These are phyloP conservation scores for Astropecten irregularis DNA, from an alignment of 53 echinoderm and acorn worm species.

Conservation along the genomic window DNA sequence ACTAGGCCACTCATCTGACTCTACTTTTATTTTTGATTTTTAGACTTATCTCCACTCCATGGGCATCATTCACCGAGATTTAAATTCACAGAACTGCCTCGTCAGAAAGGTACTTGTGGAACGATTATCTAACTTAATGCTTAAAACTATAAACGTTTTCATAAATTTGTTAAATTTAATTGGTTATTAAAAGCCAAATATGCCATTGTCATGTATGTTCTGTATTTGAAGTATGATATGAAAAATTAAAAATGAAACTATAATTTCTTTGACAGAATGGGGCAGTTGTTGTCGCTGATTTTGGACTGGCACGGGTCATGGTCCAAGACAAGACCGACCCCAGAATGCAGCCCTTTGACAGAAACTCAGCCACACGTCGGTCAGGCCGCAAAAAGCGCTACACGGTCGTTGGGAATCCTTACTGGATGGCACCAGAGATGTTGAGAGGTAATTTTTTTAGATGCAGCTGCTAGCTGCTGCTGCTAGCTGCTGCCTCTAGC, in stretches of 20 bases:
- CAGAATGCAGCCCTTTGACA: slow-evolving; percentile 53
- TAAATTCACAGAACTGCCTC: slow-evolving; percentile 96
- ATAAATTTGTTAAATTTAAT: too few species aligned
- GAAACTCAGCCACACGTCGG: slow-evolving; percentile 34
- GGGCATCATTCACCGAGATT: slow-evolving; percentile 92
- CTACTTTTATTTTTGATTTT: not conserved
- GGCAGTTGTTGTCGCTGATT: slow-evolving; percentile 93
- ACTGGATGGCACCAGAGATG: slow-evolving; percentile 99
- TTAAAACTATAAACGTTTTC: not conserved
- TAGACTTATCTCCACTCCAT: slow-evolving; percentile 93
- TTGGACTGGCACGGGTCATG: slow-evolving; percentile 94
- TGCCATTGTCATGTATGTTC: too few species aligned
- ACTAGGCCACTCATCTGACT: too few species aligned
- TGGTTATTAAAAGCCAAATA: too few species aligned
- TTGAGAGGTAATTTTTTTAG: slow-evolving; percentile 68
- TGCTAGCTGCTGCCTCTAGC: not conserved
- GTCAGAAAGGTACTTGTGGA: slow-evolving; percentile 82
- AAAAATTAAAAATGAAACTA: too few species aligned
- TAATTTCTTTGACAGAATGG: too few species aligned
- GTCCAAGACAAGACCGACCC: slow-evolving; percentile 77
- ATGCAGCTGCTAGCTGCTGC: too few species aligned
- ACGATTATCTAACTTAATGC: not conserved
- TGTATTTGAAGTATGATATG: too few species aligned
- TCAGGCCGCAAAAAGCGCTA: slow-evolving; percentile 87
- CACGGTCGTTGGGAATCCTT: slow-evolving; percentile 93